Base-by-base conservation (phyloP, 2,113 vertebrate genomes). In the Bagarius yarrelli region DNA sequence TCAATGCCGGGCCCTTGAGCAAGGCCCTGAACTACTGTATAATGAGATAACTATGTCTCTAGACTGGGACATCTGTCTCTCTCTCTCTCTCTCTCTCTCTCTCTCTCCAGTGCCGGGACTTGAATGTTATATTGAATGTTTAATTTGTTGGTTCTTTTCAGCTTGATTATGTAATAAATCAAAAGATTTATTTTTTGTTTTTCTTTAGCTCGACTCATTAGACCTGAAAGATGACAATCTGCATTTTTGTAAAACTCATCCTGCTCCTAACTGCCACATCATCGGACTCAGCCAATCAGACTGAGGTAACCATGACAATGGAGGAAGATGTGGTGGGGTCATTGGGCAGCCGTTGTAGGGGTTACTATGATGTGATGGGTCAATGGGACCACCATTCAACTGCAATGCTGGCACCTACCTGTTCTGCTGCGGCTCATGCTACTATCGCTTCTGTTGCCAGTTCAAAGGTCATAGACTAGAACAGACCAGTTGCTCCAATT, bases 341-440 rank as follows among this genome's bases (percentile, higher is more conserved):
- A 0, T 84, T 87, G 0, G 94, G 94, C 0, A 96, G 94, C 87
- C 93, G 94, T 77, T 99, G 98, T 88, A 92, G 95, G 84, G 97
- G 98, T 73, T 99, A 99, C 91, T 99, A 97, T 64, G 98, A 99
- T 61, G 96, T 98, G 87, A 98, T 99, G 97, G 98, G 97, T 53
- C 97, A 99, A 85, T 99, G 96, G 96, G 97, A 99, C 86, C 96
- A 1, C 95, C 97, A 0, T 98, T 99, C 90, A 98, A 96, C 89
- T 99, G 98, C 88, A 98, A 96, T 85, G 95, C 92, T 0, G 95
- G 95, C 57, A 94, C 95, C 89, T 99, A 98, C 90, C 91, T 92
- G 84, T 98, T 97, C 92, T 99, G 98, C 89, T 99, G 98, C 18
- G 98, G 98, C 76, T 99, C 98, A 82, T 99, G 98, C 82, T 97